A percentile compares a stretch with the other conserved stretches of the same genome.
Evolutionary conservation across 2,888 invertebrate genomes (phyloP).

Genomic region (Agrotis exclamationis): DNA sequence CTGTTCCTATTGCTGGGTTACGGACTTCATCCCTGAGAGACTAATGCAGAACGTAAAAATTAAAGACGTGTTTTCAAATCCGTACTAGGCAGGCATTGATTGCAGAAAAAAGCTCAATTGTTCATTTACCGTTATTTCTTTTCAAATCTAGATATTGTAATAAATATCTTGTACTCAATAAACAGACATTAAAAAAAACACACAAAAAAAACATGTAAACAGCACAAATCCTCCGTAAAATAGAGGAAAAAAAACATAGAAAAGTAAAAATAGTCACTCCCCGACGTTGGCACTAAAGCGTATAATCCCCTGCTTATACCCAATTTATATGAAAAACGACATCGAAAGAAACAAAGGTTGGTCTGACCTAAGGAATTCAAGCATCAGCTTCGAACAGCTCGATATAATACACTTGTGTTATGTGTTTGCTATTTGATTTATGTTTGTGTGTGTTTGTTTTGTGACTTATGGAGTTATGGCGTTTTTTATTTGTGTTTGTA

Average conservation of each 20-base stretch:
- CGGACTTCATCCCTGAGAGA: too few species aligned
- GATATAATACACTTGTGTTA: conserved; percentile 40
- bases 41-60: too few species aligned
- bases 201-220: conserved; percentile 37
- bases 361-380: conserved; percentile 47
- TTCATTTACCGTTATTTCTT: background rate
- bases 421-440: conserved; percentile 39
- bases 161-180: background rate
- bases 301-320: conserved; percentile 61
- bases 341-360: conserved; percentile 55
- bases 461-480: background rate
- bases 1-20: too few species aligned
- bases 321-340: conserved; percentile 68
- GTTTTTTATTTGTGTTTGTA: background rate
- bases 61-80: too few species aligned
- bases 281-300: conserved; percentile 55
- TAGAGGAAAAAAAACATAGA: conserved; percentile 50
- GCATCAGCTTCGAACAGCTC: conserved; percentile 37
- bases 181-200: conserved; percentile 13
- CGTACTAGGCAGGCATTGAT: too few species aligned
- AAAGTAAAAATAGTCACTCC: conserved; percentile 56
- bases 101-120: too few species aligned
- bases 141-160: background rate
- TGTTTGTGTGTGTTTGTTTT: conserved; percentile 16
- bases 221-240: conserved; percentile 50